Evolutionary conservation across 2,888 invertebrate genomes (phyloP).

Genomic region (Cephus spinipes): DNA sequence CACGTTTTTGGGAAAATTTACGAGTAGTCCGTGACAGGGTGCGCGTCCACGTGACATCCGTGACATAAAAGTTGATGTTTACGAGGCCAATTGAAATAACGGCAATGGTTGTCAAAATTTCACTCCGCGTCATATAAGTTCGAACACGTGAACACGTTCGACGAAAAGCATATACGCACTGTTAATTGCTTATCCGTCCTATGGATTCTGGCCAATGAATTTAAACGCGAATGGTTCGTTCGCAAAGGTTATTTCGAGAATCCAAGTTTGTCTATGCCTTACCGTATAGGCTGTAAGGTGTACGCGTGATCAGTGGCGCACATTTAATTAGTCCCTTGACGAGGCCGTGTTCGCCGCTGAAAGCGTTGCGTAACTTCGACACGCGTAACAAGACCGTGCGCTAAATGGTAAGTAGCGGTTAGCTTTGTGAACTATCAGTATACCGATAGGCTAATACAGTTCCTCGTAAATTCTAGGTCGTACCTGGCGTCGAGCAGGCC

Average conservation of each 20-base stretch:
- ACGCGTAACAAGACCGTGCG: constrained; percentile 41
- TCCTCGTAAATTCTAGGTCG: constrained; percentile 30
- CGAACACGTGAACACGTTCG: background rate
- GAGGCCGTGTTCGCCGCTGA: constrained; percentile 15
- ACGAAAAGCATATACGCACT: background rate
- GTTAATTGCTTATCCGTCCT: background rate
- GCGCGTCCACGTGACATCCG: background rate
- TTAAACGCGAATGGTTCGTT: background rate
- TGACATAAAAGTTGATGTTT: background rate
- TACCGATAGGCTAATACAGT: constrained; percentile 22
- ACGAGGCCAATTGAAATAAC: background rate
- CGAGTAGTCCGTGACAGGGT: background rate
- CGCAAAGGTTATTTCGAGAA: background rate
- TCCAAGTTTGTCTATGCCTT: background rate
- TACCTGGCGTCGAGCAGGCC: constrained; percentile 7
- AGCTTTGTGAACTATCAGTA: constrained; percentile 33
- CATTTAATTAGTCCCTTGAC: constrained; percentile 35
- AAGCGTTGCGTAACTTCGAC: constrained; percentile 10
- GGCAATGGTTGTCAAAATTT: background rate
- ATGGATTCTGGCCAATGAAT: background rate
- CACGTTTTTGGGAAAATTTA: background rate
- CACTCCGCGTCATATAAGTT: background rate
- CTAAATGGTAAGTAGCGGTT: constrained; percentile 35
- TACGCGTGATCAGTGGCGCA: constrained; percentile 20
- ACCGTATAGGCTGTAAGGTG: background rate